Evolutionary conservation across 2,888 invertebrate genomes (phyloP), one percentile per base, ranked within the genome.

Genomic region (Malachius bipustulatus): DNA sequence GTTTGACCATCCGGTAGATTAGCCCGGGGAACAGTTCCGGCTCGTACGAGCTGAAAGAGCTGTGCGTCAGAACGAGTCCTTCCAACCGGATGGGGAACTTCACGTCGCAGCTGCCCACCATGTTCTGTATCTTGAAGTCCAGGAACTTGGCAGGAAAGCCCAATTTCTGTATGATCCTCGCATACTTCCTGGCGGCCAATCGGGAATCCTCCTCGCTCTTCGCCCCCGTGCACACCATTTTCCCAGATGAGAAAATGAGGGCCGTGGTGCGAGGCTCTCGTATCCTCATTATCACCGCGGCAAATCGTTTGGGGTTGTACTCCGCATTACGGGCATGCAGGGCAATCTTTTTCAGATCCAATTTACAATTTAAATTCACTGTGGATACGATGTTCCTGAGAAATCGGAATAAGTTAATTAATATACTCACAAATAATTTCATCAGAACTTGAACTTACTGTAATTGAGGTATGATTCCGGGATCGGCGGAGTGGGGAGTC

Each of bases 261-360:
- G 84, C 84, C 1, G 84, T 85, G 1, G 84, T 97, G 64, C 94
- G 67, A 1, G 85, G 85, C 62, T 85, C 96, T 52, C 71, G 75
- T 63, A 77, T 87, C 55, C 96, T 72, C 97, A 98, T 98, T 36
- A 98, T 97, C 3, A 98, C 96, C 26, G 97, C 97, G 33, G 96
- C 94, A 69, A 98, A 98, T 54, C 97, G 82, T 64, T 97, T 97
- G 4, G 97, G 97, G 63, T 98, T 98, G 59, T 97, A 98, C 63
- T 98, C 97, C 2, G 97, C 97, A 68, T 98, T 98, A 59, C 97
- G 78, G 0, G 97, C 96, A 60, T 94, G 94, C 2, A 97, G 66
- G 0, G 97, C 96, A 50, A 98, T 98, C 65, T 88, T 90, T 57
- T 97, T 96, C 41, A 98, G 68, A 57, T 98, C 96, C 46, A 97